Conservation (phyloP, 2,888 invertebrate species). For the Crematogaster levior region DNA sequence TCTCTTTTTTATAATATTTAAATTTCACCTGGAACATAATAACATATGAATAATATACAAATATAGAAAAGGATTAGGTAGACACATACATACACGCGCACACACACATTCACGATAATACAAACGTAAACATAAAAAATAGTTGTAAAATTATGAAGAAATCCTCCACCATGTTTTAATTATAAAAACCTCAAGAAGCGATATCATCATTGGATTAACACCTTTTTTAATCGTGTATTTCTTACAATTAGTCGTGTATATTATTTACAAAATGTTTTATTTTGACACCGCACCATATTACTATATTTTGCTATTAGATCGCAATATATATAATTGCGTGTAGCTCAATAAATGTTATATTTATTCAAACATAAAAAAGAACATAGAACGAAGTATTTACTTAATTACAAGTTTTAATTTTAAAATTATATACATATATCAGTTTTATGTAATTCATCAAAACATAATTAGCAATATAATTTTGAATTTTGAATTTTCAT, state of each 20-base stretch:
- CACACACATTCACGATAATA: background rate
- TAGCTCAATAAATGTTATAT: background rate
- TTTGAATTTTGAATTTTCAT: background rate
- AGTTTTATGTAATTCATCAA: background rate
- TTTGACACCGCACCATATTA: background rate
- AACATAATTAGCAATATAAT: background rate
- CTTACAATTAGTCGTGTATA: background rate
- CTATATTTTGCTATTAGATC: background rate
- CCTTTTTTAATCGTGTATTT: background rate
- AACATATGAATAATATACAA: background rate
- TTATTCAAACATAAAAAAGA: background rate
- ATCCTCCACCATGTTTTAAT: slow-evolving; percentile 22
- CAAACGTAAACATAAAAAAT: too few species aligned
- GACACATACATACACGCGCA: too few species aligned
- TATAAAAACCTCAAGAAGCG: background rate
- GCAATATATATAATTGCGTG: background rate
- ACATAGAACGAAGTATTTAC: background rate
- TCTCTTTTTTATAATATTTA: background rate
- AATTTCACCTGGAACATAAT: background rate
- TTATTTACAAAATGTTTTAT: slow-evolving; percentile 15
- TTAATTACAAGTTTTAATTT: background rate
- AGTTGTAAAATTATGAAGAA: background rate
- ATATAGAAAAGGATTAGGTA: background rate
- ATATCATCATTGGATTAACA: background rate
- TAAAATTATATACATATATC: background rate